Evolutionary conservation across 1,140 invertebrate genomes (phyloP).

Genomic region (Zaprionus taronus): DNA sequence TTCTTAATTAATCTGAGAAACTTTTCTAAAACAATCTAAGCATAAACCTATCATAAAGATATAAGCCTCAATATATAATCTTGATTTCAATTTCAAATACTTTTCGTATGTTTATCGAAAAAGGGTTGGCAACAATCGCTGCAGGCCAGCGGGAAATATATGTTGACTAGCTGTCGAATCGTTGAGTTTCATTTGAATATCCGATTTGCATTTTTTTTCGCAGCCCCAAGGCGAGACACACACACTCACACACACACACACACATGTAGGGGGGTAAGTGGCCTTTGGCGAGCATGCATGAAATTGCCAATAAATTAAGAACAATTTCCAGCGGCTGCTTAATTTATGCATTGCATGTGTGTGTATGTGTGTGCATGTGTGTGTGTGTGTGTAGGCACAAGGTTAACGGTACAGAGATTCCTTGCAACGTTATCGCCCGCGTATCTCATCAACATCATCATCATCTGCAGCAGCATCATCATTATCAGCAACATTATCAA

Average conservation of each 20-base stretch:
- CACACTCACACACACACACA: neutral
- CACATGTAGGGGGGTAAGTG: constrained; percentile 1
- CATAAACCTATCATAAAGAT: neutral
- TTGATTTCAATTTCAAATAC: constrained; percentile 11
- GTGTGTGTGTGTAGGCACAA: constrained; percentile 2
- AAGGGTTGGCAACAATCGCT: neutral
- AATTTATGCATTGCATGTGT: constrained; percentile 28
- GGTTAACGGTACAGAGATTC: constrained; percentile 19
- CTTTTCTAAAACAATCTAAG: too few relatives aligned
- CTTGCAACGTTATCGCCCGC: constrained; percentile 6
- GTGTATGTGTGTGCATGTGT: neutral
- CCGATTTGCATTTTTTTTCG: constrained; percentile 6
- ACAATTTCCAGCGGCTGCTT: constrained; percentile 10
- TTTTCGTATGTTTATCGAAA: constrained; percentile 1
- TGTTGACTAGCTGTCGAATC: constrained; percentile 3
- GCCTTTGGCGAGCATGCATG: constrained; percentile 24
- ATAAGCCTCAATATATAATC: neutral
- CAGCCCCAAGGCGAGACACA: neutral
- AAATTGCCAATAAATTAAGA: constrained; percentile 35
- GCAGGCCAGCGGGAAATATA: neutral
- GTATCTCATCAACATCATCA: constrained; percentile 21
- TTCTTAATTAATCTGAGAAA: too few relatives aligned
- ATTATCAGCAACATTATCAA: constrained; percentile 28
- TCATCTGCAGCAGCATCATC: constrained; percentile 26
- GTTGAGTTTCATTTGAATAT: constrained; percentile 7